Conservation (phyloP, 2,113 vertebrate species). For the Trogon melanurus region DNA sequence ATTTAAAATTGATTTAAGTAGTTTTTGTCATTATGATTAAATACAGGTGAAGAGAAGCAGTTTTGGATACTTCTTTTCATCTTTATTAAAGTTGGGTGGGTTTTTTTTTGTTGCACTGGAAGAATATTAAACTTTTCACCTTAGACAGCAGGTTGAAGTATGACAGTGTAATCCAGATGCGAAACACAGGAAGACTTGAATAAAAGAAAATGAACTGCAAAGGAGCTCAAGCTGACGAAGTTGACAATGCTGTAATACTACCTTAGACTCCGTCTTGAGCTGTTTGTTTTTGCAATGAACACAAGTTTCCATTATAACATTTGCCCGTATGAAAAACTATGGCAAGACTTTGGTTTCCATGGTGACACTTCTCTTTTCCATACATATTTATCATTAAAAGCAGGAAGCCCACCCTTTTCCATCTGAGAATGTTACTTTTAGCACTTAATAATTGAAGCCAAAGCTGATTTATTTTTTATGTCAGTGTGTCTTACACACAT, state of each 20-base stretch:
- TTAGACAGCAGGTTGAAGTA: constrained; percentile 41
- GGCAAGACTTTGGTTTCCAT: constrained; percentile 70
- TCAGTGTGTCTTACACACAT: constrained; percentile 66
- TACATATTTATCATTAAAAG: constrained; percentile 74
- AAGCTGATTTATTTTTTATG: constrained; percentile 75
- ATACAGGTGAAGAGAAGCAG: constrained; percentile 28
- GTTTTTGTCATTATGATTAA: constrained; percentile 54
- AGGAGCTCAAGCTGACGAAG: neutral
- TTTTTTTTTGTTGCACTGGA: constrained; percentile 27
- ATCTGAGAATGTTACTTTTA: constrained; percentile 69
- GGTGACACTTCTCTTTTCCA: constrained; percentile 69
- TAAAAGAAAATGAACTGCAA: constrained; percentile 57
- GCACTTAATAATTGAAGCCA: constrained; percentile 73
- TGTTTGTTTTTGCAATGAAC: constrained; percentile 67
- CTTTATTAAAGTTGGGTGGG: constrained; percentile 41
- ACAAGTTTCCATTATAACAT: constrained; percentile 56
- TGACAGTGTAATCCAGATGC: constrained; percentile 44
- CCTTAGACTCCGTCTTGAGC: neutral
- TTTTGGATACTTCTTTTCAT: constrained; percentile 40
- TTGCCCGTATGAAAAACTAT: constrained; percentile 60
- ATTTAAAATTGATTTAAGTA: constrained; percentile 19
- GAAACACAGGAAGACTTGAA: constrained; percentile 20
- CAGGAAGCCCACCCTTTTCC: constrained; percentile 58
- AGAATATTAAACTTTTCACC: constrained; percentile 62
- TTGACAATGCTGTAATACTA: constrained; percentile 10